Percentiles rank a stretch among this genome's conserved stretches.
Evolutionary conservation across 2,113 vertebrate genomes (phyloP).

Genomic region (Vireo altiloquus): DNA sequence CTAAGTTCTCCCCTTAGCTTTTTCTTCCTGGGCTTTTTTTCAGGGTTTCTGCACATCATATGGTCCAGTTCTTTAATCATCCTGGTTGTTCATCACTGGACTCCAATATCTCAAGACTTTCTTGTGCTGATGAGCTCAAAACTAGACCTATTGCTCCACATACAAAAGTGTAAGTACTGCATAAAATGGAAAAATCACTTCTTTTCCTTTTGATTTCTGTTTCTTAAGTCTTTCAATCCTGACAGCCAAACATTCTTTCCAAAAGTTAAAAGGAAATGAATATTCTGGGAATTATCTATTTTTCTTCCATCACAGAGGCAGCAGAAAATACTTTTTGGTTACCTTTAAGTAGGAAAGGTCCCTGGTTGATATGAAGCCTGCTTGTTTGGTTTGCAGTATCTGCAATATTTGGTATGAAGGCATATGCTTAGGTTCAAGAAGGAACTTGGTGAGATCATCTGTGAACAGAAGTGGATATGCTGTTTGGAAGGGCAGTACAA

Average conservation of each 20-base stretch:
- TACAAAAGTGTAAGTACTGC: background rate
- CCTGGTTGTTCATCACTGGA: background rate
- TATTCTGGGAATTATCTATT: background rate
- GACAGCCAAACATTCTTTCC: background rate
- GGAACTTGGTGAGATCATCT: background rate
- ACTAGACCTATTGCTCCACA: background rate
- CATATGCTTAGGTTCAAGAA: background rate
- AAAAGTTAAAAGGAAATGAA: background rate
- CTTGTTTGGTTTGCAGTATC: background rate
- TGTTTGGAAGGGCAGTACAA: background rate
- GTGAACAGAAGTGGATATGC: background rate
- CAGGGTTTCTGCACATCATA: background rate
- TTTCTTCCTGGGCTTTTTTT: background rate
- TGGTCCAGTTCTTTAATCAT: background rate
- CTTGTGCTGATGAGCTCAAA: background rate
- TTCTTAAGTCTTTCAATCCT: background rate
- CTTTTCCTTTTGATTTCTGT: background rate
- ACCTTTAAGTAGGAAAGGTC: background rate
- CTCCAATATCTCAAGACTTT: background rate
- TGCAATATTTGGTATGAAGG: background rate
- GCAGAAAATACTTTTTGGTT: background rate
- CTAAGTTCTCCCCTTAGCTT: background rate
- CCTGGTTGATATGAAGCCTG: background rate
- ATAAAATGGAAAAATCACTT: background rate
- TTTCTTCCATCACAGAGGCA: background rate